phyloP scores from a whole-genome alignment of 2,888 invertebrate genomes.

The Arge pagana region DNA sequence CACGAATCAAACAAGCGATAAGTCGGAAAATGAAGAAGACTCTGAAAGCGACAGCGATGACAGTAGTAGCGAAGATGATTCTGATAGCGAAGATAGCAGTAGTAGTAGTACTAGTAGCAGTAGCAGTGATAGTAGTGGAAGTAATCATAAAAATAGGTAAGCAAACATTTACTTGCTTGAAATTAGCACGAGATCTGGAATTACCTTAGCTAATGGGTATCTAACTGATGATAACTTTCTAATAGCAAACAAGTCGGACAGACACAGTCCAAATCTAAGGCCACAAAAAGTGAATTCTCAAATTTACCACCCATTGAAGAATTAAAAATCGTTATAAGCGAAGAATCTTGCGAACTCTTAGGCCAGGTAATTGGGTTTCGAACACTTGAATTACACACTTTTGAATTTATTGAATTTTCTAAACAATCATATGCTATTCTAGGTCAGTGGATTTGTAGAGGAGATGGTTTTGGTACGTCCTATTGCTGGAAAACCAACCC shows the following conservation, averaged over 20 bases:
- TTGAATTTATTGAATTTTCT: constrained; percentile 1
- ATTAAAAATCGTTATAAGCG: constrained; percentile 76
- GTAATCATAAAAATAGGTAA: constrained; percentile 17
- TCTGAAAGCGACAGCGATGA: constrained; percentile 39
- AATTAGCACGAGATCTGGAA: neutral
- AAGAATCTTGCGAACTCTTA: constrained; percentile 74
- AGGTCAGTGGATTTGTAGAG: constrained; percentile 58
- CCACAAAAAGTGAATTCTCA: constrained; percentile 64
- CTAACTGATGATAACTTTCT: neutral
- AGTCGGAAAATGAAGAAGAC: constrained; percentile 37
- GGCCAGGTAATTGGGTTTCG: constrained; percentile 71
- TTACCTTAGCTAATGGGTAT: neutral
- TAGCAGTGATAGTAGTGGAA: constrained; percentile 28
- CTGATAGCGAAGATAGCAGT: constrained; percentile 27
- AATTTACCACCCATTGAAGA: constrained; percentile 84
- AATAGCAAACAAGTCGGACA: no score
- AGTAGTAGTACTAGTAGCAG: constrained; percentile 25
- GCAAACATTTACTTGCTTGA: neutral
- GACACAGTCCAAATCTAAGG: constrained; percentile 4
- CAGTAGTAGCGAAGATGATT: constrained; percentile 34
- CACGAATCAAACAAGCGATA: constrained; percentile 23
- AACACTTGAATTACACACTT: constrained; percentile 12
- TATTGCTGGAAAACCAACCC: constrained; percentile 72
- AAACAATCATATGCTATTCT: constrained; percentile 36
- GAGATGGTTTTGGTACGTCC: constrained; percentile 73